phyloP scores from a whole-genome alignment of 2,797 vertebrate genomes.

The Smutsia gigantea region DNA sequence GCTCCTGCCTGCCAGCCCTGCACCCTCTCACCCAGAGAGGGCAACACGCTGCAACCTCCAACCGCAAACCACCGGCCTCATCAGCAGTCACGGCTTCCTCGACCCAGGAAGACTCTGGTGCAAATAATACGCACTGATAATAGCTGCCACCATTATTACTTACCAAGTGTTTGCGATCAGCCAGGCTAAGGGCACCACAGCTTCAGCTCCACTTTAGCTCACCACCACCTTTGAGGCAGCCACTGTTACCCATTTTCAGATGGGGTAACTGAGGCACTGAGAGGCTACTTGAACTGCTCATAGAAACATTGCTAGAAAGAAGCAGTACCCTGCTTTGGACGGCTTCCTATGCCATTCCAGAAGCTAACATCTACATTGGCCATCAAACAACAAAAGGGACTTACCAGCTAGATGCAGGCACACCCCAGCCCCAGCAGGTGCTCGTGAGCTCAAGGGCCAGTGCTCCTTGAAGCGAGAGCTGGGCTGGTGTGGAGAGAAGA shows the following conservation, averaged over 20 bases:
- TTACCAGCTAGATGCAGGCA: slow-evolving; percentile 50
- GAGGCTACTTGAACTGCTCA: not conserved
- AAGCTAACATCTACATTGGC: not conserved
- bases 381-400: slow-evolving; percentile 28
- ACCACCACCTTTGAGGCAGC: not conserved
- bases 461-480: not conserved
- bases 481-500: not conserved
- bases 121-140: not conserved
- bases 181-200: too few species aligned
- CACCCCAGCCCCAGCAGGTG: not conserved
- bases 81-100: not conserved
- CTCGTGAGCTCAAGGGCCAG: not conserved
- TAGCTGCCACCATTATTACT: not conserved
- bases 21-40: not conserved
- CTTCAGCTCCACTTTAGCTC: not conserved
- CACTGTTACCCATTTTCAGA: not conserved
- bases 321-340: not conserved
- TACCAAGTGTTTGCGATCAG: not conserved
- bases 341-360: not conserved
- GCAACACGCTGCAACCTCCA: not conserved
- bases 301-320: not conserved
- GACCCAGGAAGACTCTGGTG: not conserved
- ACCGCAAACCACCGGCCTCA: not conserved
- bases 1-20: not conserved
- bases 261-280: not conserved